Evolutionary conservation across 2,888 invertebrate species (phyloP).

Genomic region (Atethmia centrago): DNA sequence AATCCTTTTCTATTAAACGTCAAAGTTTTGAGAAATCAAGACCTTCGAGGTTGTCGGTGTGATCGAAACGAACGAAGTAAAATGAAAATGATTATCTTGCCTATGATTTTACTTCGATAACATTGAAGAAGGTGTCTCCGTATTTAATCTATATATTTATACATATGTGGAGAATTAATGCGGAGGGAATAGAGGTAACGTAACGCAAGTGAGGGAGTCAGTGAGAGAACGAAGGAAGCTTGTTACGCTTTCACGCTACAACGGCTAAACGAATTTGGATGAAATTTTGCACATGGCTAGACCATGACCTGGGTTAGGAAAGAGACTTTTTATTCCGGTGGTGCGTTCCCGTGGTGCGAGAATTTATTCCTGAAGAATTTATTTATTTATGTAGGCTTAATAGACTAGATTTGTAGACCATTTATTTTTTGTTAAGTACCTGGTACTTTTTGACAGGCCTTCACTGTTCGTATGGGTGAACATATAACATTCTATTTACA

Average conservation of each 20-base stretch:
- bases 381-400: too few relatives aligned
- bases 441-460: too few relatives aligned
- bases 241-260: too few relatives aligned
- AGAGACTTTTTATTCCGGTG: too few relatives aligned
- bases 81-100: conserved; percentile 19
- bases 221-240: not conserved
- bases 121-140: not conserved
- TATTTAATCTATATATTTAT: not conserved
- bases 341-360: too few relatives aligned
- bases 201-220: not conserved
- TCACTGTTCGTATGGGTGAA: too few relatives aligned
- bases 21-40: conserved; percentile 41
- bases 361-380: not conserved
- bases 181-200: not conserved
- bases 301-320: too few relatives aligned
- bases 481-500: too few relatives aligned
- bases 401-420: too few relatives aligned
- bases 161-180: not conserved
- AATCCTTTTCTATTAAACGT: conserved; percentile 52
- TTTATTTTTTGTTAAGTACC: too few relatives aligned
- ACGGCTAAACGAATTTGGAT: too few relatives aligned
- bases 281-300: too few relatives aligned
- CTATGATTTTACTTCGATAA: not conserved
- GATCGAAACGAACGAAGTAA: conserved; percentile 12
- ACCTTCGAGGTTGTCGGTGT: conserved; percentile 20